Base-by-base conservation (phyloP, 2,113 vertebrate genomes). In the Percopsis transmontana region DNA sequence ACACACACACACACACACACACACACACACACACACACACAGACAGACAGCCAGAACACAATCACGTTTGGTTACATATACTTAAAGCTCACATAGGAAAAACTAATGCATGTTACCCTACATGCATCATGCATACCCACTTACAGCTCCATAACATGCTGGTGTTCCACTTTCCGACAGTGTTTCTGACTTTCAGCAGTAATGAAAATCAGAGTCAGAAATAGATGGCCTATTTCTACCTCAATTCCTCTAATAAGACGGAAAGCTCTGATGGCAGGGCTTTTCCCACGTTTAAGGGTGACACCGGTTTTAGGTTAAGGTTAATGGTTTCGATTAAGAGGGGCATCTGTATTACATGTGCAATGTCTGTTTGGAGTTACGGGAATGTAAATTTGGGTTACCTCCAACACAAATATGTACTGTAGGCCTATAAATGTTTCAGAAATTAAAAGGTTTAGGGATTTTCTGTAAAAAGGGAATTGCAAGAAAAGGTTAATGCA, bases 161-260 rank as follows among this genome's bases (percentile, higher is more conserved):
- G 60, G 57, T 71, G 69, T 69, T 85, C 80, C 61, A 77, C 76
- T 83, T 83, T 82, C 72, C n/a, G 2, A 59, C 61, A 73, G 58
- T 64, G 74, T 63, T 79, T 77, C 64, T 74, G 84, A 82, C 68
- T 55, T 76, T 71, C 76, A 81, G 33, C 68, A 40, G 76, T 71
- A 21, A 83, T 82, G 79, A 67, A 50, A 70, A 82, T 76, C 73
- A 76, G 68, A 75, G 69, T 82, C 73, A 58, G 70, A 82, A 87
- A 87, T 84, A 84, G 64, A 75, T 83, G 76, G 24, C 79, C 81
- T 82, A 88, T 76, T 87, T 88, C 85, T 20, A 68, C 38, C 68
- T 65, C 72, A 66, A 76, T 62, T 63, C 64, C 51, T 72, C 76
- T 62, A 66, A 76, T 72, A 33, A 33, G 71, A 67, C 61, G 52